Percentiles rank a stretch among this genome's conserved stretches.
phyloP scores from a whole-genome alignment of 1,140 invertebrate genomes.

The Rhagoletis zephyria region DNA sequence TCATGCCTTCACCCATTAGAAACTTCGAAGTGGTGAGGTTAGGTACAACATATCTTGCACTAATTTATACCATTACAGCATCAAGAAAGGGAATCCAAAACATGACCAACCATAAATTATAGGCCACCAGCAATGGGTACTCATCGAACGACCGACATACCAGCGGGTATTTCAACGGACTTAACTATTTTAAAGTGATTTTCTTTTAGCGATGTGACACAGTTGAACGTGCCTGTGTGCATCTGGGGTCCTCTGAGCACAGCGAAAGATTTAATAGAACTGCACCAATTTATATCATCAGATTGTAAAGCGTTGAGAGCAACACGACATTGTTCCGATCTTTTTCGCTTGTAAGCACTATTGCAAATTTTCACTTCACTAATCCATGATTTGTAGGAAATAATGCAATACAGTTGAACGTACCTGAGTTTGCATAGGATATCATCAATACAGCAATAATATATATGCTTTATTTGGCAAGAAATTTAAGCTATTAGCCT shows the following conservation, averaged over 20 bases:
- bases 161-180: constrained; percentile 34
- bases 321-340: too few species aligned
- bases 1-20: neutral
- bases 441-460: too few species aligned
- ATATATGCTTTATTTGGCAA: too few species aligned
- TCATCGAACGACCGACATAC: neutral
- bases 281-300: neutral
- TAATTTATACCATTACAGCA: constrained; percentile 51
- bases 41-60: constrained; percentile 35
- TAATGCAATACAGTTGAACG: too few species aligned
- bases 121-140: neutral
- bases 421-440: too few species aligned
- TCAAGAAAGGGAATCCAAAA: constrained; percentile 51
- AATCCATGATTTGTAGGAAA: neutral
- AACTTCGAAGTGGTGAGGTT: constrained; percentile 19
- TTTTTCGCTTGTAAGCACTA: neutral
- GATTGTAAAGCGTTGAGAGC: too few species aligned
- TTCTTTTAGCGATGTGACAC: constrained; percentile 51
- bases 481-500: too few species aligned
- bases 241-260: neutral
- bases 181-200: neutral
- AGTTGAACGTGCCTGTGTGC: constrained; percentile 26
- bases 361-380: neutral
- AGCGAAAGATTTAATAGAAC: neutral
- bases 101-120: neutral